These are phyloP conservation scores for Biston betularia DNA, from an alignment of 2,888 invertebrate species.

Conservation along the genomic window DNA sequence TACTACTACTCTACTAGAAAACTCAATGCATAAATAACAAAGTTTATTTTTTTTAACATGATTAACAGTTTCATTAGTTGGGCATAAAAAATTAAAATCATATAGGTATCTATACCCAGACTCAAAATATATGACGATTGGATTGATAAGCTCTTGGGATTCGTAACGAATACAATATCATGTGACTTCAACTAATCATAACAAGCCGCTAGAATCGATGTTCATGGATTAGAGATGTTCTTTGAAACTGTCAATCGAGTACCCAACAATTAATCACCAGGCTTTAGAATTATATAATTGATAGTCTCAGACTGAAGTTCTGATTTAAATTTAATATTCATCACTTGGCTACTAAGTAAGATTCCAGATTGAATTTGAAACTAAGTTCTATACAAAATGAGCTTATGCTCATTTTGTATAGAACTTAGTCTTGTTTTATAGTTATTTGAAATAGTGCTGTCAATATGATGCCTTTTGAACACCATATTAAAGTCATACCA, in stretches of 20 bases:
- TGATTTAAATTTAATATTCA: constrained; percentile 29
- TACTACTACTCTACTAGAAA: too few species aligned
- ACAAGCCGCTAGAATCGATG: constrained; percentile 9
- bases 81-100: too few species aligned
- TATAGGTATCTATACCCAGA: too few species aligned
- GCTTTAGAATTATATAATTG: constrained; percentile 31
- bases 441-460: constrained; percentile 7
- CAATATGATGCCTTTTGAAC: neutral
- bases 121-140: too few species aligned
- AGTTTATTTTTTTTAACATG: too few species aligned
- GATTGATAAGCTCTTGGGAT: too few species aligned
- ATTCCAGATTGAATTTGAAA: constrained; percentile 26
- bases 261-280: constrained; percentile 28
- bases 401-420: too few species aligned
- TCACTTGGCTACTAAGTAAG: constrained; percentile 9
- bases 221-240: constrained; percentile 15
- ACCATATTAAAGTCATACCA: neutral
- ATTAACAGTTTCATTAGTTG: too few species aligned
- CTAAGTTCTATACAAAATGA: constrained; percentile 27
- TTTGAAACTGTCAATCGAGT: constrained; percentile 35
- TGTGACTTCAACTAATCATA: constrained; percentile 3
- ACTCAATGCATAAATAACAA: too few species aligned
- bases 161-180: too few species aligned
- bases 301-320: constrained; percentile 28
- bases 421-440: constrained; percentile 8